These are phyloP conservation scores for Tolmerus cingulatus DNA, from an alignment of 2,888 invertebrate genomes.

Conservation along the genomic window DNA sequence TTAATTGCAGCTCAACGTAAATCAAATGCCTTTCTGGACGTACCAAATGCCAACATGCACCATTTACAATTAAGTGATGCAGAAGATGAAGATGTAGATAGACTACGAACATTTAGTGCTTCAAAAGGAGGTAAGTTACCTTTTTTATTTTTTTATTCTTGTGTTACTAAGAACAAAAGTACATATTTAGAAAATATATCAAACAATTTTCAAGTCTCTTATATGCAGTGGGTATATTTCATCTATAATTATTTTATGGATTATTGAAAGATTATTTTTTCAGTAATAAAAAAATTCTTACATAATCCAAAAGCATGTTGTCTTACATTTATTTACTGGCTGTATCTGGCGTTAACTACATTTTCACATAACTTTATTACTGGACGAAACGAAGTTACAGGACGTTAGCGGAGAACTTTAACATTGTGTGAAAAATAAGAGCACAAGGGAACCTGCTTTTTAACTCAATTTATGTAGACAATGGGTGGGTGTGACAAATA, in stretches of 20 bases:
- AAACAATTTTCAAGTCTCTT: neutral
- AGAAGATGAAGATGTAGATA: slow-evolving; percentile 83
- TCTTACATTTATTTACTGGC: neutral
- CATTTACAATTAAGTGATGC: slow-evolving; percentile 61
- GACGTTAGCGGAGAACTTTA: neutral
- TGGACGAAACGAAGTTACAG: neutral
- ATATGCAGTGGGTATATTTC: too few relatives aligned
- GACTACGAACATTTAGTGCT: slow-evolving; percentile 91
- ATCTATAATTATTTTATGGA: too few relatives aligned
- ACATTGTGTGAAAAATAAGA: neutral
- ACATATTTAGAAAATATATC: neutral
- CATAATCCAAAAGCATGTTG: neutral
- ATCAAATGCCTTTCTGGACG: slow-evolving; percentile 73
- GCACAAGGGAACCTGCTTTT: neutral
- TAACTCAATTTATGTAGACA: neutral
- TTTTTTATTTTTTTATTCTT: neutral
- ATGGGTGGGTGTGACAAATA: neutral
- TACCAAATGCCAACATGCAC: slow-evolving; percentile 66
- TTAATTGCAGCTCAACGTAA: slow-evolving; percentile 68
- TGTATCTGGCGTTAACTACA: neutral
- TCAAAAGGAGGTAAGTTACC: slow-evolving; percentile 79
- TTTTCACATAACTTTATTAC: neutral
- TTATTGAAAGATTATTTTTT: too few relatives aligned
- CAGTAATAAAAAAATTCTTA: too few relatives aligned
- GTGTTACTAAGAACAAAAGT: neutral